A percentile compares a stretch with the other conserved stretches of the same genome.
Conservation (phyloP, 2,888 invertebrate species). For the Machimus rusticus region DNA sequence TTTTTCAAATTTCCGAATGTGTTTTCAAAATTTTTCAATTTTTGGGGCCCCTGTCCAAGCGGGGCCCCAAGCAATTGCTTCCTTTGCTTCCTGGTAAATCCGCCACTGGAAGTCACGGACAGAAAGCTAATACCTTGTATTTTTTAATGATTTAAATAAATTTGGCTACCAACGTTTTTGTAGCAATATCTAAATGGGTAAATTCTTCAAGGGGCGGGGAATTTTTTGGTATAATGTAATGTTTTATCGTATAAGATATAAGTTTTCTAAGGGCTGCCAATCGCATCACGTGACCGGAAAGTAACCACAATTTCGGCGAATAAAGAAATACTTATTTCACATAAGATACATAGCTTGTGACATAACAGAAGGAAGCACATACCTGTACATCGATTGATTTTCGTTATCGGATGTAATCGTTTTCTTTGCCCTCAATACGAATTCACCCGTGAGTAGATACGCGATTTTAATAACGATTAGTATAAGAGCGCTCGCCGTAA, state of each 20-base stretch:
- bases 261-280: neutral
- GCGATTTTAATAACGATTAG: slow-evolving; percentile 28
- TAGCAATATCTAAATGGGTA: too few species aligned
- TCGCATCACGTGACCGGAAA: neutral
- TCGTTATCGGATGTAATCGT: neutral
- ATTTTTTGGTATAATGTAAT: too few species aligned
- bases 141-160: too few species aligned
- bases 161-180: too few species aligned
- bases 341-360: neutral
- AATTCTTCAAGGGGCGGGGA: too few species aligned
- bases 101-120: too few species aligned
- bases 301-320: neutral
- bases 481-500: neutral
- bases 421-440: neutral
- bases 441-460: neutral
- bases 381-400: neutral
- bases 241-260: neutral
- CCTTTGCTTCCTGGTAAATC: too few species aligned
- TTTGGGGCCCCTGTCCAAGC: too few species aligned
- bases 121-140: too few species aligned
- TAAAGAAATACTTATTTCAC: neutral
- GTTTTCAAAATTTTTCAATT: too few species aligned
- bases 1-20: too few species aligned
- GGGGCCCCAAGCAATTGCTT: too few species aligned
- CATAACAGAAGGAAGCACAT: slow-evolving; percentile 6